These are phyloP conservation scores for Xiphophorus couchianus DNA, from an alignment of 2,113 vertebrate species.

Conservation along the genomic window DNA sequence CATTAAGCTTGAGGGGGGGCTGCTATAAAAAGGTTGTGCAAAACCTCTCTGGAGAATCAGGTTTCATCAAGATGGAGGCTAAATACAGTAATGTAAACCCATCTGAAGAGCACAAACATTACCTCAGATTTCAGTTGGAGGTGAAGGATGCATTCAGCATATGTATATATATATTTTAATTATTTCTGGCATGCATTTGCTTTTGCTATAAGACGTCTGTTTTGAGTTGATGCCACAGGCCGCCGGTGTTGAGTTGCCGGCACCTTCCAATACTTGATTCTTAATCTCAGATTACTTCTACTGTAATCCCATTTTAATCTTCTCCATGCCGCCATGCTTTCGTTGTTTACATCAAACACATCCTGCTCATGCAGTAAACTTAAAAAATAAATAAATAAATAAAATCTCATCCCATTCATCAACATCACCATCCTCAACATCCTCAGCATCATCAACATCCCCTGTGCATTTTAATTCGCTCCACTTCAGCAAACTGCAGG, in stretches of 20 bases:
- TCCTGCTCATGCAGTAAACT: constrained; percentile 33
- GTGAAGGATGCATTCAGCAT: no score
- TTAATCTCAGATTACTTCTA: constrained; percentile 74
- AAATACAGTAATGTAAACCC: constrained; percentile 54
- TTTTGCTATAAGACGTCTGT: constrained; percentile 24
- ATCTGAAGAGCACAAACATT: constrained; percentile 51
- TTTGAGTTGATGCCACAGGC: constrained; percentile 14
- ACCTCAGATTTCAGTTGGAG: constrained; percentile 46
- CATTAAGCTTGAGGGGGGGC: constrained; percentile 47
- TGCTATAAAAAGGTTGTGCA: constrained; percentile 57
- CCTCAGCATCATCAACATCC: background rate
- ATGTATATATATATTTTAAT: no score
- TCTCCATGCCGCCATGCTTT: constrained; percentile 57
- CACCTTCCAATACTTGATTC: constrained; percentile 59
- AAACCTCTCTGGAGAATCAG: constrained; percentile 59
- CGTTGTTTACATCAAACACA: constrained; percentile 71
- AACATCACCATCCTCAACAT: background rate
- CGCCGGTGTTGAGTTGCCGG: constrained; percentile 14
- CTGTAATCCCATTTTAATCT: constrained; percentile 72
- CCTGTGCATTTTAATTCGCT: constrained; percentile 39
- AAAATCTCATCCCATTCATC: background rate
- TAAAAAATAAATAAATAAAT: background rate
- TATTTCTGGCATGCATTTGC: background rate
- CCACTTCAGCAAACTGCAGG: constrained; percentile 23
- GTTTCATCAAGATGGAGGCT: constrained; percentile 62